Percentiles rank a stretch among this genome's conserved stretches.
phyloP scores from a whole-genome alignment of 2,113 vertebrate genomes.

The Lophotis ruficrista region DNA sequence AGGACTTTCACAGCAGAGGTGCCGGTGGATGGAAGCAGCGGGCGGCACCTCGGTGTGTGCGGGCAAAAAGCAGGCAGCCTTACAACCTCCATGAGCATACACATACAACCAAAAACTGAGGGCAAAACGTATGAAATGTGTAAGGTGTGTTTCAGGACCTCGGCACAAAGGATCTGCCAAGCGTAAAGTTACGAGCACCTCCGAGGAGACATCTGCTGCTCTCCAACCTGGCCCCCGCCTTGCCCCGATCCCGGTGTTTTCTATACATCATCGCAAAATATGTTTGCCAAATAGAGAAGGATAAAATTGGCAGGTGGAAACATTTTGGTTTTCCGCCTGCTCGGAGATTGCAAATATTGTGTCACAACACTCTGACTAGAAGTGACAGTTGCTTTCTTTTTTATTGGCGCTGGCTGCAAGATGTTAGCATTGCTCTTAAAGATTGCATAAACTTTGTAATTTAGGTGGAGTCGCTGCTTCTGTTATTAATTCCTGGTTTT shows the following conservation, averaged over 20 bases:
- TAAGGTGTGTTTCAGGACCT: background rate
- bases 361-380: background rate
- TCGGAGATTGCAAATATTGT: background rate
- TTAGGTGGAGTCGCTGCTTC: background rate
- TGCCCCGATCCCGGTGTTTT: background rate
- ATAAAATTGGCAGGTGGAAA: background rate
- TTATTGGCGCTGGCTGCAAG: background rate
- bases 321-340: background rate
- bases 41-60: fast-evolving
- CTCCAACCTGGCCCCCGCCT: background rate
- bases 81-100: fast-evolving
- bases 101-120: background rate
- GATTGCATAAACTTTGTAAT: background rate
- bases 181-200: background rate
- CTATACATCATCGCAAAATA: background rate
- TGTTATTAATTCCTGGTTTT: background rate
- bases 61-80: background rate
- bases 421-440: background rate
- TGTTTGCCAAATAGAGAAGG: background rate
- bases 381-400: background rate
- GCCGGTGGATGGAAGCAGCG: fast-evolving
- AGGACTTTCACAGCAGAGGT: fast-evolving
- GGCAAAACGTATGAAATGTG: fast-evolving
- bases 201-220: background rate
- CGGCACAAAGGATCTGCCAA: background rate